Conservation (phyloP, 2,888 invertebrate species). For the Monochamus alternatus region DNA sequence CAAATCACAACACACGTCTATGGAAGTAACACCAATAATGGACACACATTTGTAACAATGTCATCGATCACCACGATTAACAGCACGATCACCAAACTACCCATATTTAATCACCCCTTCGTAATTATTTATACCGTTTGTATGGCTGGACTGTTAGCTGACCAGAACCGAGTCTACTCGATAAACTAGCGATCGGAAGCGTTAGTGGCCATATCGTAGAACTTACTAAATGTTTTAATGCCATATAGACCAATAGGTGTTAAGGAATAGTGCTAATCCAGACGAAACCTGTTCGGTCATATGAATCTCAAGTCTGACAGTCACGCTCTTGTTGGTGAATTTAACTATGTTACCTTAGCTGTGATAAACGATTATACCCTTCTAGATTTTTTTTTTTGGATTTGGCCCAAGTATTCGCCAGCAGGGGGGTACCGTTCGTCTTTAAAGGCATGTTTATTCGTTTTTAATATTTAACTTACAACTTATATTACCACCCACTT, state of each 20-base stretch:
- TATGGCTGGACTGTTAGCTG: constrained; percentile 20
- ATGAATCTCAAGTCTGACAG: constrained; percentile 9
- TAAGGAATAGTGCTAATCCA: constrained; percentile 3
- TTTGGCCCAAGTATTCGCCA: constrained; percentile 19
- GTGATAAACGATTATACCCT: constrained; percentile 49
- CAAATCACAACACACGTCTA: constrained; percentile 59
- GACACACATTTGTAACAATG: constrained; percentile 33
- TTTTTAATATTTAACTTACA: constrained; percentile 41
- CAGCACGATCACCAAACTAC: constrained; percentile 33
- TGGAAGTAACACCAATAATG: constrained; percentile 48
- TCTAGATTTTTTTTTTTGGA: constrained; percentile 30
- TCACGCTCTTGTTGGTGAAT: constrained; percentile 39
- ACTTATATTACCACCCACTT: constrained; percentile 35
- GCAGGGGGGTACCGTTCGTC: constrained; percentile 21
- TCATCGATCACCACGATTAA: constrained; percentile 28
- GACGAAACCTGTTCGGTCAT: not conserved
- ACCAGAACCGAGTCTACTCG: constrained; percentile 18
- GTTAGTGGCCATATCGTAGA: constrained; percentile 26
- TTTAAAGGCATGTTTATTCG: constrained; percentile 24
- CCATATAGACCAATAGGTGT: constrained; percentile 13
- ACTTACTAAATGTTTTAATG: constrained; percentile 26
- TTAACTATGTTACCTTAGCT: constrained; percentile 53
- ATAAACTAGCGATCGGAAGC: not conserved
- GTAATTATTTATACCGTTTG: constrained; percentile 18
- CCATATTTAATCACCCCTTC: constrained; percentile 27